Base-by-base conservation (phyloP, 2,797 vertebrate species). In the Acanthurus tractus region DNA sequence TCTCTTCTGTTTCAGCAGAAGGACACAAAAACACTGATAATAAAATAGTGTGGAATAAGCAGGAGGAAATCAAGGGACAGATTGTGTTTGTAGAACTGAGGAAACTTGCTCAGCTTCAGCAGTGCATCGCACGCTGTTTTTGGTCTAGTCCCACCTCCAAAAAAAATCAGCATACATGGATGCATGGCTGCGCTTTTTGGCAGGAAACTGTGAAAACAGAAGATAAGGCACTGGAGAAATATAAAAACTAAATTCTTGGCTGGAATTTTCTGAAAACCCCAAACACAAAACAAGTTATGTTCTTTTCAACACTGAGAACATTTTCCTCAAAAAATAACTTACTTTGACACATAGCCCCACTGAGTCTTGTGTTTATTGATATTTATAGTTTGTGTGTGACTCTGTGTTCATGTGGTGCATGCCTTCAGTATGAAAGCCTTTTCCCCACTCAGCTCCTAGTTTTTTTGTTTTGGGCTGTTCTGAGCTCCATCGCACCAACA, bases 161-260 rank as follows among this genome's bases (percentile, higher is more conserved):
- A 80, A 46, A 76, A 74, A 57, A n/a, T n/a, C 68, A 73, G 70
- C 76, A 82, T 63, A 63, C 74, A 71, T 76, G 55, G 66, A 84
- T 75, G 69, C 81, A 85, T 85, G 54, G 73, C 55, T 85, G 79
- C 62, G 73, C 79, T 85, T 68, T 82, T 87, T 87, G 80, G 85
- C 87, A 84, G 59, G 70, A 79, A 69, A 75, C 69, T 0, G 49
- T 0, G 0, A 85, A 88, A 88, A 86, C 74, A 79, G 25, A 66
- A 84, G 83, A 88, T 89, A 89, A 88, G 79, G 66, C 74, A 56
- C 66, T 63, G 49, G 73, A 81, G 75, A 68, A 77, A 65, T 82
- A 66, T 65, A 75, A 82, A 87, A 84, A 83, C 64, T 79, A 82
- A 63, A 86, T 83, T 86, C 84, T 85, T 86, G 75, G 46, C 82